Evolutionary conservation across 2,113 vertebrate genomes (phyloP), one percentile per base, ranked within the genome.

Genomic region (Salvelinus namaycush): DNA sequence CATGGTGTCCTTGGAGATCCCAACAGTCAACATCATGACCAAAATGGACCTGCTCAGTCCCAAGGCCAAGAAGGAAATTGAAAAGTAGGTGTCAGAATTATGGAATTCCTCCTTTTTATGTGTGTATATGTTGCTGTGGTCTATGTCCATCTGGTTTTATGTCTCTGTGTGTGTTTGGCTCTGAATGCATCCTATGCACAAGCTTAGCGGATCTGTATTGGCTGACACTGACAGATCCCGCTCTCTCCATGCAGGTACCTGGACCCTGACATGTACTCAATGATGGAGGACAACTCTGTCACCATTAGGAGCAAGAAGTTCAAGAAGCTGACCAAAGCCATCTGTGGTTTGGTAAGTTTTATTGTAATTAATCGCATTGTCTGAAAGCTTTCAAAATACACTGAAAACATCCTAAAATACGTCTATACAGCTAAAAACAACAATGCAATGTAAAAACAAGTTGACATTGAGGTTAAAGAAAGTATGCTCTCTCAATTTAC

Each of bases 41-140:
- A 99, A 99, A 92, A 99, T 99, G 96, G 97, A 99, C 91, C 92
- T 99, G 77, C 94, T 99, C 18, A 97, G 88, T 87, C 96, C 97
- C 68, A 98, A 96, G 90, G 95, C 96, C 24, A 98, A 98, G 85
- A 97, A 95, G 79, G 97, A 98, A 92, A 97, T 99, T 79, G 97
- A 99, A 87, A 98, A 95, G 97, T 99, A 90, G 93, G 95, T 91
- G 83, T 22, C 18, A 27, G n/a, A 29, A n/a, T 1, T 49, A 18
- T 39, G 5, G 1, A 60, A 3, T 57, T 67, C 57, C 0, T 72
- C 24, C 3, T 72, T 14, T 49, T 22, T 13, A 6, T 24, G 54
- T 24, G 54, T 62, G n/a, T 24, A 16, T 62, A n/a, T 22, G n/a
- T 14, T 16, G 5, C 59, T 24, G 7, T 16, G 4, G 4, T 26